Base-by-base conservation (phyloP, 1,140 invertebrate species). In the Colletes latitarsis region DNA sequence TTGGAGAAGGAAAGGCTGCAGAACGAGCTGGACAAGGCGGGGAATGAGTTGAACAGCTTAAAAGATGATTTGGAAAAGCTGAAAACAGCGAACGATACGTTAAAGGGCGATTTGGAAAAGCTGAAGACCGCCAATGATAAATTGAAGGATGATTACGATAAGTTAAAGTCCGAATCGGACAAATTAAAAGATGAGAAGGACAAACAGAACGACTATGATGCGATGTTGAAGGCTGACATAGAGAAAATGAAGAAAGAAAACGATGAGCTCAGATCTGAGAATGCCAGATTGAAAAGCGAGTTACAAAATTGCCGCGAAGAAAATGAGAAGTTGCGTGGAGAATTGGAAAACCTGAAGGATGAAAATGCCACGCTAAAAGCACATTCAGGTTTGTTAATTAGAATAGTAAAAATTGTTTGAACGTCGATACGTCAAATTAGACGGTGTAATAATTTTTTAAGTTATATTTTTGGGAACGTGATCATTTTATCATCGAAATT, bases 111-210 rank as follows among this genome's bases (percentile, higher is more conserved):
- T 46, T 30, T 78, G 39, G 17, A 78, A 66, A 77, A 63, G 15
- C 79, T 81, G 30, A 86, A 57, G 53, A 19, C 12, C 1, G 79
- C 82, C 53, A 86, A 81, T 39, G 69, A 17, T 9, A 73, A 46
- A 6, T 15, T 69, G 39, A 15, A 57, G 14, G 43, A 67, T 3
- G 49, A 82, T n/a, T 19, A 60, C 21, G 49, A 41, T 12, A 55
- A 68, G 21, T n/a, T 58, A 46, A n/a, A 14, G 21, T 30, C 62
- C 9, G 67, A 77, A 46, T 19, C 15, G 4, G 43, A 71, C 15
- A 49, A 14, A 58, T 52, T 58, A 6, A 78, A 43, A 39, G 15
- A 6, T 0, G 74, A 78, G 30, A 21, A 15, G 15, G 19, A 49
- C 14, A 63, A 52, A 17, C 21, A 12, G 2, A n/a, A 49, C 1